Evolutionary conservation across 2,888 invertebrate genomes (phyloP), one percentile per base, ranked within the genome.

Genomic region (Acanthosepion pharaonis): DNA sequence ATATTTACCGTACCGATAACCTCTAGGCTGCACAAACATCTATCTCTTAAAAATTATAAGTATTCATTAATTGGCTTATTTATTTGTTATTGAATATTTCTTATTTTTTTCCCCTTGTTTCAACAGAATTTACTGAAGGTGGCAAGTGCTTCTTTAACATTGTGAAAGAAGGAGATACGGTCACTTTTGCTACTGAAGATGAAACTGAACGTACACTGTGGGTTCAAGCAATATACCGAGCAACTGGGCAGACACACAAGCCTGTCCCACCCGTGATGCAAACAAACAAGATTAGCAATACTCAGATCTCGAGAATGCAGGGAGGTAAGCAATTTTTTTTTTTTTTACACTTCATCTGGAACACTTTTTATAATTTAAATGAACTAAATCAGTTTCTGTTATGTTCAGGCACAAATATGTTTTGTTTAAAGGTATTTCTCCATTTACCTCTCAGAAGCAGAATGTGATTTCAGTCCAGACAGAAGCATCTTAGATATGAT

Each of bases 211-310:
- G 99, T 96, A 99, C 99, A 97, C 98, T 99, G 95, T 99, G 99
- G 99, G 99, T 99, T 64, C 99, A 99, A 98, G 99, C 99, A 5
- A 98, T 99, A 98, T 99, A 99, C 97, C 98, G 99, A 96, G 99
- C 99, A n/a, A 99, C 99, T 4, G 99, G 99, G 11, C 99, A 99
- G 97, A 99, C 99, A 94, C 99, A 99, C 98, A 99, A 99, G 97
- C 99, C 99, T 18, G 99, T 99, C 5, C 99, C 99, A 18, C 99
- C 99, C 0, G 97, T 96, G 94, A 97, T 96, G 78, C 98, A 98
- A 42, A 98, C 98, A 5, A 96, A 96, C 95, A 97, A 96, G 95
- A 97, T 97, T 94, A 97, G 97, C 95, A 98, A 99, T 95, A 97
- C 97, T 51, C 98, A 98, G 95, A 98, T 98, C 97, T 97, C 98